phyloP scores from a whole-genome alignment of 2,113 vertebrate species.

The Eptatretus burgeri region DNA sequence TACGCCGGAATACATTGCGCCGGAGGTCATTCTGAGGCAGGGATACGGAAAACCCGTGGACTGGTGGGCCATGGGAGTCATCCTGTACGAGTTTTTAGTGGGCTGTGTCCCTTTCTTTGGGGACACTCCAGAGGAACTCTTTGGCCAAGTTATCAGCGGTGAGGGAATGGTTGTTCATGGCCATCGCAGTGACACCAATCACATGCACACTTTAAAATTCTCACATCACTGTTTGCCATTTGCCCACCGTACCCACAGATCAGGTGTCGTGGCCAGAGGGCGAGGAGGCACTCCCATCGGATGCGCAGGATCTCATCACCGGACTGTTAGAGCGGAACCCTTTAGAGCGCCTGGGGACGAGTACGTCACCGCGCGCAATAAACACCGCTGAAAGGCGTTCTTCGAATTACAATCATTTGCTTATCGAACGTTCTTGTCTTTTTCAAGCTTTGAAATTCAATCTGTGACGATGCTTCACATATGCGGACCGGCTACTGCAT shows the following conservation, averaged over 20 bases:
- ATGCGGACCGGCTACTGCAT: too few species aligned
- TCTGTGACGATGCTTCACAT: too few species aligned
- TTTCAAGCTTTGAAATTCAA: too few species aligned
- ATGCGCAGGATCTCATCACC: slow-evolving; percentile 68
- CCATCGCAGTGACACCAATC: too few species aligned
- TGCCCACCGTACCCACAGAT: slow-evolving; percentile 20
- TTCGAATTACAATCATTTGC: too few species aligned
- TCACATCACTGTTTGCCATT: neutral
- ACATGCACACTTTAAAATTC: neutral
- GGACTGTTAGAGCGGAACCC: slow-evolving; percentile 67
- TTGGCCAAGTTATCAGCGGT: slow-evolving; percentile 94
- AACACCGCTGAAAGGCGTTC: too few species aligned
- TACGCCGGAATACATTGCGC: slow-evolving; percentile 81
- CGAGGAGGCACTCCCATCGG: slow-evolving; percentile 55
- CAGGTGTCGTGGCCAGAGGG: slow-evolving; percentile 86
- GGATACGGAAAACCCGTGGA: slow-evolving; percentile 91
- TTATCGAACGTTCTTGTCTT: too few species aligned
- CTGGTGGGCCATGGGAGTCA: slow-evolving; percentile 95
- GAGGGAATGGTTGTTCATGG: slow-evolving; percentile 11
- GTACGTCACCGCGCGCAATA: slow-evolving; percentile 16
- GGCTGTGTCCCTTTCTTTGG: slow-evolving; percentile 84
- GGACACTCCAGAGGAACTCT: slow-evolving; percentile 79
- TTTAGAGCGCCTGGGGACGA: slow-evolving; percentile 67
- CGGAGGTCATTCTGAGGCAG: slow-evolving; percentile 76
- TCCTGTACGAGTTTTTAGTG: slow-evolving; percentile 77